Conservation (phyloP, 2,888 invertebrate species). For the Patella pellucida region DNA sequence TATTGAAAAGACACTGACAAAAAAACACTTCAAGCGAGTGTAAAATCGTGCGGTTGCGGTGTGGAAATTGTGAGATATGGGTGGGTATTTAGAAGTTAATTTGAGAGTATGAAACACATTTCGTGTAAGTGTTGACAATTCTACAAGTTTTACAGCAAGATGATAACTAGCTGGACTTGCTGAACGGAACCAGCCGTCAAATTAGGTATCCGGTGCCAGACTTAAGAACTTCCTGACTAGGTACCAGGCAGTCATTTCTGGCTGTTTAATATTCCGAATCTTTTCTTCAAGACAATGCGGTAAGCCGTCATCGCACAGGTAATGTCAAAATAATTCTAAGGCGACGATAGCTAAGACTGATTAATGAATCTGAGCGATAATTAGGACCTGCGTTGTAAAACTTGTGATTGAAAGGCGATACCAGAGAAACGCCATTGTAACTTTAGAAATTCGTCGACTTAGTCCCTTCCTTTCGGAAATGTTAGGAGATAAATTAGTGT, state of each 20-base stretch:
- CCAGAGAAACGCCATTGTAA: neutral
- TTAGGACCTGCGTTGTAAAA: neutral
- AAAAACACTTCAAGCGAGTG: no score
- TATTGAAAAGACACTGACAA: no score
- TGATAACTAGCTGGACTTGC: no score
- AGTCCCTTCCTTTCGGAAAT: slow-evolving; percentile 6
- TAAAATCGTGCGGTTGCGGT: no score
- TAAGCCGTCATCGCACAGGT: neutral
- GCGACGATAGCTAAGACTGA: slow-evolving; percentile 2
- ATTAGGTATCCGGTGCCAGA: neutral
- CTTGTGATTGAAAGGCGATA: slow-evolving; percentile 5
- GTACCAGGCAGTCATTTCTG: neutral
- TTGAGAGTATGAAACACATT: no score
- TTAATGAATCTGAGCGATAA: neutral
- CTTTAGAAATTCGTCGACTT: slow-evolving; percentile 5
- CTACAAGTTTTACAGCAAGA: no score
- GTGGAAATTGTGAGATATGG: no score
- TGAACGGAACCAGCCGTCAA: neutral
- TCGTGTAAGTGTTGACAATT: no score
- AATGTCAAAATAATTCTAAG: slow-evolving; percentile 12
- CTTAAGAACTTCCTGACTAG: slow-evolving; percentile 7
- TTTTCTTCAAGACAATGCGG: neutral
- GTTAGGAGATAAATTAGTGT: slow-evolving; percentile 5
- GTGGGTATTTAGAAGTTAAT: no score
- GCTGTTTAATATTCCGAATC: slow-evolving; percentile 2